phyloP scores from a whole-genome alignment of 2,888 invertebrate species.

The Macrophya alboannulata region DNA sequence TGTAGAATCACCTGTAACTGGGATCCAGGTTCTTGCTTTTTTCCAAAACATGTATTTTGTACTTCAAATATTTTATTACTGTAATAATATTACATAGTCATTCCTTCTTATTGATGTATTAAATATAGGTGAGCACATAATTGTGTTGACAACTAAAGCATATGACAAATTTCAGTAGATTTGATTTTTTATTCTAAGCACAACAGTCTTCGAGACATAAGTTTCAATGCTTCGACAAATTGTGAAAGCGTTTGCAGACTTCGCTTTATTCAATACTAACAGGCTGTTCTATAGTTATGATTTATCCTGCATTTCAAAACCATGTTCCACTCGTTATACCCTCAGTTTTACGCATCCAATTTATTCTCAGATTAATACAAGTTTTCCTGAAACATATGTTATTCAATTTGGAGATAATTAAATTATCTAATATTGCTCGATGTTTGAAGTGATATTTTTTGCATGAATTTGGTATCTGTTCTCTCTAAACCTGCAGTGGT shows the following conservation, averaged over 20 bases:
- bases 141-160: background rate
- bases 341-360: background rate
- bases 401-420: background rate
- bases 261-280: background rate
- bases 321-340: background rate
- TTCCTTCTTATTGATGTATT: too few species aligned
- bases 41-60: too few species aligned
- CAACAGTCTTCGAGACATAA: background rate
- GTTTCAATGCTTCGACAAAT: background rate
- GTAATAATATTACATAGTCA: too few species aligned
- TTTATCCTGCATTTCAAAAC: background rate
- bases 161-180: too few species aligned
- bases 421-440: slow-evolving; percentile 36
- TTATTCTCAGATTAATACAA: background rate
- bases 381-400: background rate
- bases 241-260: background rate
- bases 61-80: too few species aligned
- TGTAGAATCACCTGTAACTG: too few species aligned
- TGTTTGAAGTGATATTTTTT: slow-evolving; percentile 39
- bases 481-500: slow-evolving; percentile 82
- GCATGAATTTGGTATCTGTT: slow-evolving; percentile 53
- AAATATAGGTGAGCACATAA: too few species aligned
- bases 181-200: background rate
- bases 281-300: background rate
- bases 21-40: too few species aligned